Conservation (phyloP, 1,140 invertebrate genomes). For the Planococcus citri region DNA sequence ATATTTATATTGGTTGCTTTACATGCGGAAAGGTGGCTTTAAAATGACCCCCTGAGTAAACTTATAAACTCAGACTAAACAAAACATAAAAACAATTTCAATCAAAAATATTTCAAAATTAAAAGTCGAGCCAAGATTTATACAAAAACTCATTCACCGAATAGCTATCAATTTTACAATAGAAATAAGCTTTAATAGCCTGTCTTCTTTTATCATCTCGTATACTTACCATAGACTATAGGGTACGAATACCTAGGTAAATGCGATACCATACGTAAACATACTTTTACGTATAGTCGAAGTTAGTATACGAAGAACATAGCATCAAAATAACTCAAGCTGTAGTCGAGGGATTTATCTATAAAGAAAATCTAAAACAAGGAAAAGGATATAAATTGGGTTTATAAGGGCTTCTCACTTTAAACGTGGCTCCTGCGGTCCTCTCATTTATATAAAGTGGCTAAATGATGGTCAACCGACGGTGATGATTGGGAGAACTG, state of each 20-base stretch:
- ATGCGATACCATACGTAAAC: too few species aligned
- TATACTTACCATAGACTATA: too few species aligned
- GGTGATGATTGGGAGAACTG: constrained; percentile 5
- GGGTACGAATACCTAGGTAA: too few species aligned
- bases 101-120: not conserved
- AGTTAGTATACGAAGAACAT: too few species aligned
- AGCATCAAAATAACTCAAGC: not conserved
- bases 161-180: not conserved
- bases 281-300: too few species aligned
- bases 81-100: not conserved
- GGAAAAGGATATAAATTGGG: constrained; percentile 6
- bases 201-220: not conserved
- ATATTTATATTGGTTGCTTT: too few species aligned
- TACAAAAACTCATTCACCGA: not conserved
- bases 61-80: not conserved
- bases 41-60: not conserved
- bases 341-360: not conserved
- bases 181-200: not conserved
- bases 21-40: not conserved
- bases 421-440: not conserved
- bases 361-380: not conserved
- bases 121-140: not conserved
- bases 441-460: constrained; percentile 3
- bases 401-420: constrained; percentile 3
- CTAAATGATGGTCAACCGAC: constrained; percentile 6